Evolutionary conservation across 2,888 invertebrate species (phyloP), one percentile per base, ranked within the genome.

Genomic region (Andrena haemorrhoa): DNA sequence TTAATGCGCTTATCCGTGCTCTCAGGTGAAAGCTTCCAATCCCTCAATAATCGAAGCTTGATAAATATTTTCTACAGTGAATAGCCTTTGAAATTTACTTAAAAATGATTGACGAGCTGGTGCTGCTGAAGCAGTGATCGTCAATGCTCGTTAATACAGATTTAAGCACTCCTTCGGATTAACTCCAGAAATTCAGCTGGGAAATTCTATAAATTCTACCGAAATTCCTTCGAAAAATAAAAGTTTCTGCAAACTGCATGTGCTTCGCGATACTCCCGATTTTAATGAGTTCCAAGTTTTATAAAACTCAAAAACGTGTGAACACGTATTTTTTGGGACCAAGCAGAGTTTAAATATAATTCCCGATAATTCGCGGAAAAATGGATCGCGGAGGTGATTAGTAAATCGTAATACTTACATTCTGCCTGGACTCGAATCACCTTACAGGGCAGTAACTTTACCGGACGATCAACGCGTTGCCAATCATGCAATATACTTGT

Each of bases 351-450:
- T n/a, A n/a, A n/a, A n/a, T n/a, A n/a, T 2, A 20, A n/a, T 41
- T n/a, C 20, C 6, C 16, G 26, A 53, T 23, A 8, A 63, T n/a
- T 10, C 2, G 2, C 4, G 3, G 35, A 58, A 58, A 29, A 68
- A 63, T 5, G 1, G 23, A 66, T 0, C 10, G 2, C 2, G 0
- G 4, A 47, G 47, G n/a, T 5, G 49, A 33, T 0, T 20, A 33
- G 16, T 63, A 70, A 70, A 64, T 33, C 2, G 10, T 29, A 35
- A 49, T 86, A 82, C 86, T 86, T 73, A 86, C 86, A 86, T 86
- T 53, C 66, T 75, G 84, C 78, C 76, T 77, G 35, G 12, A 82
- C 78, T 75, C 47, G 53, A 74, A 69, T 70, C 71, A 80, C 77
- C 60, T 75, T 75, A 79, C 12, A 49, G 82, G 73, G 86, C 72